Base-by-base conservation (phyloP, 2,113 vertebrate genomes). In the Neofelis nebulosa region DNA sequence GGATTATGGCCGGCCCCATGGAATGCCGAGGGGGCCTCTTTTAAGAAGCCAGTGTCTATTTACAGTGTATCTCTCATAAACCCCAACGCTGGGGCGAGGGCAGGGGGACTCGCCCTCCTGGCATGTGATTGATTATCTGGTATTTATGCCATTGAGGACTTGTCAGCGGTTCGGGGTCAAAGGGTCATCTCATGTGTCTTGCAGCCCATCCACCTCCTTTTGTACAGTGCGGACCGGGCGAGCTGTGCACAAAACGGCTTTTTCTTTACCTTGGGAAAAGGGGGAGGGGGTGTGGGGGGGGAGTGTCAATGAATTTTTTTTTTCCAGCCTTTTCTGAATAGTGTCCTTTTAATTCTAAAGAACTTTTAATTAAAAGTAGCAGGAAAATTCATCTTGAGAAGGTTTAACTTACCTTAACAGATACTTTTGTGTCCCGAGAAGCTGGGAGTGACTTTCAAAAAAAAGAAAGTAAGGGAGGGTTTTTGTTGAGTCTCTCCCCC, bases 91-190 rank as follows among this genome's bases (percentile, higher is more conserved):
- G 98, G 98, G 99, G 98, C 83, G 91, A 98, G 99, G 99, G 99
- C 99, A 98, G 98, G 97, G 97, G 98, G 99, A 99, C 99, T 98
- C 97, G 98, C 98, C 98, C 99, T 98, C 99, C 98, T 99, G 99
- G 99, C 99, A 99, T 99, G 99, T 99, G 99, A 99, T 99, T 99
- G 99, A 99, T 99, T 99, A 99, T 99, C 99, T 99, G 99, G 99
- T 98, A 99, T 99, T 99, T 99, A 99, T 99, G 99, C 99, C 99
- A 99, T 99, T 99, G 98, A 99, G 99, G 98, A 98, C 99, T 99
- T 99, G 99, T 99, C 99, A 99, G 99, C 99, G 97, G 99, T 99
- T 99, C 98, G 93, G 98, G 99, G 99, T 99, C 98, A 99, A 85
- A 79, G 98, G 99, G 99, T 99, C 99, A 99, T 99, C 99, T 99